A percentile compares a stretch with the other conserved stretches of the same genome.
Evolutionary conservation across 2,797 vertebrate species (phyloP).

Genomic region (Malurus leucopterus): DNA sequence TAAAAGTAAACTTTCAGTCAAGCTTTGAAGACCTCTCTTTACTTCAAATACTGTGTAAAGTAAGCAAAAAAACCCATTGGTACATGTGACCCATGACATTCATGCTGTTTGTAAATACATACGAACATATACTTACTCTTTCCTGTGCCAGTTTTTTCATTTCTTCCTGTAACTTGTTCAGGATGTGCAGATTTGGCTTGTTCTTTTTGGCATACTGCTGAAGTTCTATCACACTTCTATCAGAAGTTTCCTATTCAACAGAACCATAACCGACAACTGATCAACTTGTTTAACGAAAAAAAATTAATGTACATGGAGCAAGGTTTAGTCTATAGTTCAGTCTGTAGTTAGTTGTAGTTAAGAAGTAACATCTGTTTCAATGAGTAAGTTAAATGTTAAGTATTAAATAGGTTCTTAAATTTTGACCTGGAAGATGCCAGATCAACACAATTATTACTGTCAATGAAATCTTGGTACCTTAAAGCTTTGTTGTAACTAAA

Average conservation of each 20-base stretch:
- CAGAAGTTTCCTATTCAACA: constrained; percentile 84
- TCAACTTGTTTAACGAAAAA: not conserved
- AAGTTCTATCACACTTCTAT: constrained; percentile 97
- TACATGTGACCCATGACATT: not conserved
- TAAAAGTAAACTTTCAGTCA: accelerated
- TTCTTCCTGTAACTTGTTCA: constrained; percentile 97
- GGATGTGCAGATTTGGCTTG: constrained; percentile 97
- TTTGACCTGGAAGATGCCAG: not conserved
- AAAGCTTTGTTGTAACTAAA: not conserved
- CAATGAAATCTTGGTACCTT: not conserved
- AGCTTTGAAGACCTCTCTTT: not conserved
- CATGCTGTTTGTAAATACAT: not conserved
- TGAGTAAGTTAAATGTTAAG: not conserved
- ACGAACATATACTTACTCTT: constrained; percentile 75
- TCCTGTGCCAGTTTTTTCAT: constrained; percentile 93
- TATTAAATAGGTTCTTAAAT: not conserved
- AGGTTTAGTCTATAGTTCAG: not conserved
- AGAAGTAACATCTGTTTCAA: not conserved
- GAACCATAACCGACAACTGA: not conserved
- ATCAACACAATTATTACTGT: not conserved
- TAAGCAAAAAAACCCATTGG: not conserved
- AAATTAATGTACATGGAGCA: not conserved
- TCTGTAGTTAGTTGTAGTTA: not conserved
- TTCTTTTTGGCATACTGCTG: constrained; percentile 99
- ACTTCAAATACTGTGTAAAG: not conserved